These are phyloP conservation scores for Diachrysia chrysitis DNA, from an alignment of 2,888 invertebrate species.

Conservation along the genomic window DNA sequence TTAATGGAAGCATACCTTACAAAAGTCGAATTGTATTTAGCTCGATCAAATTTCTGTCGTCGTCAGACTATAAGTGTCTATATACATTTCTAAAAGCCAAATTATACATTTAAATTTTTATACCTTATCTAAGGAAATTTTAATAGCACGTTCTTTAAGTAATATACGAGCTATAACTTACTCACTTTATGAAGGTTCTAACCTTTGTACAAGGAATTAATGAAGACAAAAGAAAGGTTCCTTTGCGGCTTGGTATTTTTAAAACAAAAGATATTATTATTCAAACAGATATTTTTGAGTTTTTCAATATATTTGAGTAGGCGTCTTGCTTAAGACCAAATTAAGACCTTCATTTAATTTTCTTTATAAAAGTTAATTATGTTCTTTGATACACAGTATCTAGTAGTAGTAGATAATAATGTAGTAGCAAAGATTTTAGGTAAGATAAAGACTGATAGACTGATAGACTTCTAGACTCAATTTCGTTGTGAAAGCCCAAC, in stretches of 20 bases:
- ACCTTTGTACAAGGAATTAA: slow-evolving; percentile 32
- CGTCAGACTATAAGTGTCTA: slow-evolving; percentile 10
- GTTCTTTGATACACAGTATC: background rate
- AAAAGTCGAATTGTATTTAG: slow-evolving; percentile 47
- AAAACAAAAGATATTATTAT: slow-evolving; percentile 1
- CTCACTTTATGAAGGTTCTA: slow-evolving; percentile 44
- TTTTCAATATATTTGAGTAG: slow-evolving; percentile 1
- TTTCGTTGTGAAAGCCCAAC: slow-evolving; percentile 34
- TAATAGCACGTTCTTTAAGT: slow-evolving; percentile 34
- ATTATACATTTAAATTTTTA: slow-evolving; percentile 55
- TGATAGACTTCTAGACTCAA: slow-evolving; percentile 7
- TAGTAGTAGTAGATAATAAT: background rate
- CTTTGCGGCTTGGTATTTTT: slow-evolving; percentile 20
- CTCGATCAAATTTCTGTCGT: slow-evolving; percentile 27
- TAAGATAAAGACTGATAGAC: background rate
- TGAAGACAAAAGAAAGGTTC: slow-evolving; percentile 39
- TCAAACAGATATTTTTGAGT: slow-evolving; percentile 3
- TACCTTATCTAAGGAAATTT: slow-evolving; percentile 44
- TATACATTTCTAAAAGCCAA: slow-evolving; percentile 28
- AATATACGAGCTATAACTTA: slow-evolving; percentile 42
- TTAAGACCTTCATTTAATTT: background rate
- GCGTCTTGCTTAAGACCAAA: background rate
- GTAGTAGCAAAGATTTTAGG: background rate
- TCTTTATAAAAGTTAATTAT: background rate
- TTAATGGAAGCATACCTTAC: slow-evolving; percentile 58